A percentile compares a stretch with the other conserved stretches of the same genome.
These are phyloP conservation scores for Egretta garzetta DNA, from an alignment of 2,113 vertebrate genomes.

Conservation along the genomic window DNA sequence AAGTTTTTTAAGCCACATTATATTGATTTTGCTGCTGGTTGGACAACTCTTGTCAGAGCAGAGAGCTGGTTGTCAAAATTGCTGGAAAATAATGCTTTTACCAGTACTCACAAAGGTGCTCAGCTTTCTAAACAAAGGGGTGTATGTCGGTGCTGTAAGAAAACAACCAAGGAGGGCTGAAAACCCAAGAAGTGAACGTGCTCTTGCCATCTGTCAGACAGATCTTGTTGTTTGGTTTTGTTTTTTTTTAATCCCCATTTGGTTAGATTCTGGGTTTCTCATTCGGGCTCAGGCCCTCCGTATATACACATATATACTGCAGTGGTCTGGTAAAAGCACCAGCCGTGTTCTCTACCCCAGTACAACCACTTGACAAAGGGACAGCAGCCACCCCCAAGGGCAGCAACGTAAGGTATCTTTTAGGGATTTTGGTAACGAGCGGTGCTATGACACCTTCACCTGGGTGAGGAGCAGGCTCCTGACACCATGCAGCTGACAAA, in stretches of 20 bases:
- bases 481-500: background rate
- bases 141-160: background rate
- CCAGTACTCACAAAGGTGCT: background rate
- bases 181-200: background rate
- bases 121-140: background rate
- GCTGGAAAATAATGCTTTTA: background rate
- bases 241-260: background rate
- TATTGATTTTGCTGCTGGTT: slow-evolving; percentile 3
- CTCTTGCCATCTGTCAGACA: background rate
- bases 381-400: background rate
- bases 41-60: slow-evolving; percentile 11
- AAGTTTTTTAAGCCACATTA: background rate
- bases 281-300: background rate
- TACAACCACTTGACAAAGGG: background rate
- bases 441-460: background rate
- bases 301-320: background rate
- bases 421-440: background rate
- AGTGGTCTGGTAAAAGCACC: background rate
- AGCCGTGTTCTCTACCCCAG: accelerated
- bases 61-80: background rate
- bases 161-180: background rate
- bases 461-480: background rate
- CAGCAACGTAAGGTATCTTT: background rate
- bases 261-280: background rate
- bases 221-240: background rate